phyloP scores from a whole-genome alignment of 2,888 invertebrate species.

The Drosophila buzzatii region DNA sequence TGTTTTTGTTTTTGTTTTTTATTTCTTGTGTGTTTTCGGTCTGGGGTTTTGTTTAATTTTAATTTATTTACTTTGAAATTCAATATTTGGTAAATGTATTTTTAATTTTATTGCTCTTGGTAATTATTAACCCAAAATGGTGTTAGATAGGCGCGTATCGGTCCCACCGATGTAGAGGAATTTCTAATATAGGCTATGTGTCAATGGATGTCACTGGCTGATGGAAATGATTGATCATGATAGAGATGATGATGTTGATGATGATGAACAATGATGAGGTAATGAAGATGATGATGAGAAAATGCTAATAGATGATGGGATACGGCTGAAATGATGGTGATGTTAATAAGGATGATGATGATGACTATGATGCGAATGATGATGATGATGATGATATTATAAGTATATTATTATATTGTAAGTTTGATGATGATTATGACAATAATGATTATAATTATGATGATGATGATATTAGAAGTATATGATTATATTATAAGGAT shows the following conservation, averaged over 20 bases:
- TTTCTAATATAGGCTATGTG: conserved; percentile 15
- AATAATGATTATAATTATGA: background rate
- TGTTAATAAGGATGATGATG: background rate
- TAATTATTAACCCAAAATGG: conserved; percentile 61
- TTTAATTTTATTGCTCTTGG: conserved; percentile 63
- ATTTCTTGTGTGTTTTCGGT: conserved; percentile 6
- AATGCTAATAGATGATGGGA: background rate
- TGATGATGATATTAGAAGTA: too few relatives aligned
- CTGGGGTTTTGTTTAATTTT: conserved; percentile 60
- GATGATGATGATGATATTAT: background rate
- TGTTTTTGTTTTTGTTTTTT: background rate
- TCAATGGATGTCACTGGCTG: background rate
- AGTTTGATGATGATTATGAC: background rate
- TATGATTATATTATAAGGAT: too few relatives aligned
- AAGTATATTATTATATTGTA: background rate
- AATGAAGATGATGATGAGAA: background rate
- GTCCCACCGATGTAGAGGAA: conserved; percentile 48
- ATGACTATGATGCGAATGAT: background rate
- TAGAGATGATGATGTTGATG: background rate
- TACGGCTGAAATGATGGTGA: background rate
- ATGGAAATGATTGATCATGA: background rate
- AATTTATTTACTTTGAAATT: conserved; percentile 82
- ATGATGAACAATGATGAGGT: background rate
- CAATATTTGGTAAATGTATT: conserved; percentile 80
- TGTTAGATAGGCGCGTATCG: conserved; percentile 42